Conservation (phyloP, 2,797 vertebrate genomes). For the Rhinichthys osculus region DNA sequence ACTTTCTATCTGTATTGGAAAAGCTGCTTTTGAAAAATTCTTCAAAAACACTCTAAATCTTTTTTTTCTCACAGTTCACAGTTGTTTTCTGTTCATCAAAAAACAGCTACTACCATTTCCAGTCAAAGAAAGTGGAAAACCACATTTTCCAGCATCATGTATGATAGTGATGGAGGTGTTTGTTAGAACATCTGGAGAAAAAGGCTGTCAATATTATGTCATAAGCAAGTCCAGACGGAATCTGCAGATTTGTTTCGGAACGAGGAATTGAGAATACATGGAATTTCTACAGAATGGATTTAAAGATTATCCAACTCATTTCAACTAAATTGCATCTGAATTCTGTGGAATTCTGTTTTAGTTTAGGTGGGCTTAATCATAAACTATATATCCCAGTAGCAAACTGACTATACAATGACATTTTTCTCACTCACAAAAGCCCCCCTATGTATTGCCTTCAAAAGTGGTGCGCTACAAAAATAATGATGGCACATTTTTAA, state of each 20-base stretch:
- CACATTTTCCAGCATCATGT: neutral
- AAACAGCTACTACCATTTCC: conserved; percentile 1
- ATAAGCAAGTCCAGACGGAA: neutral
- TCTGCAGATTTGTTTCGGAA: neutral
- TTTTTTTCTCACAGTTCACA: neutral
- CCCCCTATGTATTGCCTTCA: conserved; percentile 6
- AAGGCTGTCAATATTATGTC: neutral
- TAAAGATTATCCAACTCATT: neutral
- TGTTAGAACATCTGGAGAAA: neutral
- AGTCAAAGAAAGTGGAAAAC: conserved; percentile 7
- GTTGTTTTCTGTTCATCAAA: conserved; percentile 26
- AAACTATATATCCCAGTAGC: neutral
- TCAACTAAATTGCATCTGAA: neutral
- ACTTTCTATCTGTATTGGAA: neutral
- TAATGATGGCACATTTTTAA: conserved; percentile 81
- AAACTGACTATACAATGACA: neutral
- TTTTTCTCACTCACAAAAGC: conserved; percentile 4
- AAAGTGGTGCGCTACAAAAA: conserved; percentile 67
- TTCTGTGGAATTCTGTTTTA: neutral
- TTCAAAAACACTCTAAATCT: neutral
- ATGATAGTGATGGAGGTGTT: conserved; percentile 15
- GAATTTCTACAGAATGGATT: neutral
- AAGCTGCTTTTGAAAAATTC: conserved; percentile 1
- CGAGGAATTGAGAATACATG: neutral
- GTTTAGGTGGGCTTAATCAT: neutral